phyloP scores from a whole-genome alignment of 23 tunicate species.

The Halocynthia roretzi region DNA sequence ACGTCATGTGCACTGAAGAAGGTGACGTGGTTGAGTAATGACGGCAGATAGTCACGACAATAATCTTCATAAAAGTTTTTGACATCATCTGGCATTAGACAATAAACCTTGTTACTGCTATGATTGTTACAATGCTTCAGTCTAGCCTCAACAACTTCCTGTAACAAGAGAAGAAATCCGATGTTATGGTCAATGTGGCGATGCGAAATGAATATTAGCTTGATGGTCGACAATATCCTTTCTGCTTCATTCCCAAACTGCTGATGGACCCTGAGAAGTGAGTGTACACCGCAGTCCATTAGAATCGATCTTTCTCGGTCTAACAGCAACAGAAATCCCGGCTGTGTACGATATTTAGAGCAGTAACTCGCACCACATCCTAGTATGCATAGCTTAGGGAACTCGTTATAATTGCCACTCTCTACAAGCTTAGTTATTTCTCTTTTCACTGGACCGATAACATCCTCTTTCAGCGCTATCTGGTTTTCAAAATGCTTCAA shows the following conservation, averaged over 20 bases:
- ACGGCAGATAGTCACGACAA: not conserved
- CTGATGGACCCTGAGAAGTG: constrained; percentile 16
- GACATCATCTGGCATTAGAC: constrained; percentile 1
- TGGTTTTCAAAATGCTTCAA: not conserved
- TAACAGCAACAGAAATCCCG: constrained; percentile 34
- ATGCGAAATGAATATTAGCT: constrained; percentile 47
- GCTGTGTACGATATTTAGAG: constrained; percentile 5
- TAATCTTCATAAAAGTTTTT: not conserved
- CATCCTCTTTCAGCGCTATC: not conserved
- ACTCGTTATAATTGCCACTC: not conserved
- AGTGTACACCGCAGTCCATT: constrained; percentile 41
- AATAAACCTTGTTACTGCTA: constrained; percentile 7
- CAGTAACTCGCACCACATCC: constrained; percentile 28
- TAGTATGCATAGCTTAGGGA: constrained; percentile 45
- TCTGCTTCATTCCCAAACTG: constrained; percentile 36
- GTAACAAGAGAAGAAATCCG: constrained; percentile 34
- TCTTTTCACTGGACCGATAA: not conserved
- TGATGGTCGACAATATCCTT: constrained; percentile 31
- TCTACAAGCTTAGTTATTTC: too few species aligned
- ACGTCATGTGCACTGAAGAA: not conserved
- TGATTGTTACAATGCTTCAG: not conserved
- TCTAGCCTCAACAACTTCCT: not conserved
- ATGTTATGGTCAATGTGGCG: constrained; percentile 51
- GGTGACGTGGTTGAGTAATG: not conserved
- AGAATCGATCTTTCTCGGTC: constrained; percentile 29